Conservation (phyloP, 2,888 invertebrate genomes). For the Dryocosmus kuriphilus region DNA sequence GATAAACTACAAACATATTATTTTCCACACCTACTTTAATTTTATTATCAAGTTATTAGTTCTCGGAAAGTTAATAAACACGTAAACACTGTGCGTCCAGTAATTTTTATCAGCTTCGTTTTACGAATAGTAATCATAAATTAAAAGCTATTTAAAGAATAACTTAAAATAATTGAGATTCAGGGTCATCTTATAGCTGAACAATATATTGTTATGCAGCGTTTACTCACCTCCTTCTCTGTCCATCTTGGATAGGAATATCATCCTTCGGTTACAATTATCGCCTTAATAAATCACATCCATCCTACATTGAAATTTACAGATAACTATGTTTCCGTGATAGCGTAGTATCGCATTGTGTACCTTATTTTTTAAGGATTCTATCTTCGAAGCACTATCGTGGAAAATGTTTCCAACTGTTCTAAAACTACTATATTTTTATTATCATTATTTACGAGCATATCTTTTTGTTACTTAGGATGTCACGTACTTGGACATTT, state of each 20-base stretch:
- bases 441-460: too few species aligned
- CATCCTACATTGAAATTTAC: slow-evolving; percentile 60
- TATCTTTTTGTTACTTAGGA: slow-evolving; percentile 63
- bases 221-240: not conserved
- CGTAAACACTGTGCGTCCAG: not conserved
- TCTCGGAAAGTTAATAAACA: not conserved
- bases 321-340: slow-evolving; percentile 63
- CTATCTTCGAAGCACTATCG: slow-evolving; percentile 33
- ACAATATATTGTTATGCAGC: too few species aligned
- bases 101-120: not conserved
- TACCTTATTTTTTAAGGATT: slow-evolving; percentile 57
- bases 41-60: not conserved
- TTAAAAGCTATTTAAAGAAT: not conserved
- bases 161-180: not conserved
- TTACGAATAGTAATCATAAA: not conserved
- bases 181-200: too few species aligned
- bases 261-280: slow-evolving; percentile 75
- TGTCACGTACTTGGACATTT: slow-evolving; percentile 75
- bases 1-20: not conserved
- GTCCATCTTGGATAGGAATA: slow-evolving; percentile 64
- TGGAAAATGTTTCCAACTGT: slow-evolving; percentile 50
- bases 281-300: slow-evolving; percentile 69
- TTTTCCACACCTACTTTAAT: not conserved
- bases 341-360: slow-evolving; percentile 64
- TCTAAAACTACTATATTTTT: too few species aligned